A percentile compares a stretch with the other conserved stretches of the same genome.
Conservation (phyloP, 2,888 invertebrate species). For the Suillia variegata region DNA sequence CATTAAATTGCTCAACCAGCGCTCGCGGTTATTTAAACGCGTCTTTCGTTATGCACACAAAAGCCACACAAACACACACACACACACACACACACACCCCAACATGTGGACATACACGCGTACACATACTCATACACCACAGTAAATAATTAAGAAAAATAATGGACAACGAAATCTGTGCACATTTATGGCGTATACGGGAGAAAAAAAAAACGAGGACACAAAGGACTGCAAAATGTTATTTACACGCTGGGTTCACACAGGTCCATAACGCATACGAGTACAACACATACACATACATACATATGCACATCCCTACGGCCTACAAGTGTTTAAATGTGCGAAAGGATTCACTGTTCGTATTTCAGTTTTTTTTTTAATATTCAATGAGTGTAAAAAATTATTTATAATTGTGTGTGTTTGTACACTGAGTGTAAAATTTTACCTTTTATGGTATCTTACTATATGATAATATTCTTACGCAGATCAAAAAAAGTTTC, state of each 20-base stretch:
- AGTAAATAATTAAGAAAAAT: conserved; percentile 50
- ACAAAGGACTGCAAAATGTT: too few species aligned
- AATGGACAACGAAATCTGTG: conserved; percentile 35
- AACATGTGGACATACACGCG: conserved; percentile 11
- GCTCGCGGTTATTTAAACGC: conserved; percentile 43
- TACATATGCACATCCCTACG: not conserved
- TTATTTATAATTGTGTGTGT: conserved; percentile 38
- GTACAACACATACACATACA: conserved; percentile 4
- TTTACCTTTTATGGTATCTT: too few species aligned
- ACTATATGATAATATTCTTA: too few species aligned
- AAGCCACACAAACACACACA: too few species aligned
- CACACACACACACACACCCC: too few species aligned
- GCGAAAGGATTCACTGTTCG: not conserved
- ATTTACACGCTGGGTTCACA: too few species aligned
- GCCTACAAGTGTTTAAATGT: not conserved
- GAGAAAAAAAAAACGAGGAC: too few species aligned
- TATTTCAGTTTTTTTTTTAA: conserved; percentile 22
- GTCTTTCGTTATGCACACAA: conserved; percentile 13
- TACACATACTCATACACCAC: conserved; percentile 13
- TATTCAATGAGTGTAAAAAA: conserved; percentile 52
- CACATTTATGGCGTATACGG: not conserved
- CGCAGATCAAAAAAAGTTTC: too few species aligned
- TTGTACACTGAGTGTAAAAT: not conserved
- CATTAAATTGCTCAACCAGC: conserved; percentile 40
- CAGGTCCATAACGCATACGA: too few species aligned